A percentile compares a stretch with the other conserved stretches of the same genome.
phyloP scores from a whole-genome alignment of 2,888 invertebrate genomes.

The Cloeon dipterum region DNA sequence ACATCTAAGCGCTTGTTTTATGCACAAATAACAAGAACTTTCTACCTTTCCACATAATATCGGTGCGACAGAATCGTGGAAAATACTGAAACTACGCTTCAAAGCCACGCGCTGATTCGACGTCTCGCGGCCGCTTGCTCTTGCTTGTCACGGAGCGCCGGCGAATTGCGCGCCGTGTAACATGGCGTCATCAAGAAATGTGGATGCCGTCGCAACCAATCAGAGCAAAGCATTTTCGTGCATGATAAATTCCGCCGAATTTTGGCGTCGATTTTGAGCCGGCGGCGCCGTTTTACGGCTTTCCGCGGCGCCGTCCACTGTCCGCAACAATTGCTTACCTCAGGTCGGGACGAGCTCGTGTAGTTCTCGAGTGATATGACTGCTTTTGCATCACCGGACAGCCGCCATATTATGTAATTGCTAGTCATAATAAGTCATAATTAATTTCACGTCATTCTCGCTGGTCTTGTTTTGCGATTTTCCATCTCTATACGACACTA shows the following conservation, averaged over 20 bases:
- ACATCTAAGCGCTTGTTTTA: neutral
- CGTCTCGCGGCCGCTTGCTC: slow-evolving; percentile 23
- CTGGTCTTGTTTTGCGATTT: too few relatives aligned
- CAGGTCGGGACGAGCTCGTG: neutral
- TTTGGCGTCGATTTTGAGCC: too few relatives aligned
- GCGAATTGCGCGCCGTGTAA: slow-evolving; percentile 16
- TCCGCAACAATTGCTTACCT: too few relatives aligned
- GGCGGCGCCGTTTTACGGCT: too few relatives aligned
- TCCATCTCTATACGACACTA: too few relatives aligned
- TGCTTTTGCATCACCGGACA: neutral
- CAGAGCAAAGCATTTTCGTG: slow-evolving; percentile 14
- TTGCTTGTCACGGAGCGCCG: slow-evolving; percentile 21
- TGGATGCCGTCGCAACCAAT: slow-evolving; percentile 21
- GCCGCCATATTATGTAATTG: slow-evolving; percentile 1
- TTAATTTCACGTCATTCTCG: neutral
- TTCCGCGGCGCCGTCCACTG: too few relatives aligned
- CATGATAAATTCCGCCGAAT: too few relatives aligned
- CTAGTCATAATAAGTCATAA: slow-evolving; percentile 1
- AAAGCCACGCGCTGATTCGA: slow-evolving; percentile 23
- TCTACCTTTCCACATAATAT: slow-evolving; percentile 11
- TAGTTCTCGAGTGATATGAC: neutral
- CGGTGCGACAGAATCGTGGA: slow-evolving; percentile 13
- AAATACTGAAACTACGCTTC: slow-evolving; percentile 12
- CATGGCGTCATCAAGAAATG: slow-evolving; percentile 16
- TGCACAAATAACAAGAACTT: slow-evolving; percentile 11